Conservation (phyloP, 1,140 invertebrate genomes). For the Sipha flava region DNA sequence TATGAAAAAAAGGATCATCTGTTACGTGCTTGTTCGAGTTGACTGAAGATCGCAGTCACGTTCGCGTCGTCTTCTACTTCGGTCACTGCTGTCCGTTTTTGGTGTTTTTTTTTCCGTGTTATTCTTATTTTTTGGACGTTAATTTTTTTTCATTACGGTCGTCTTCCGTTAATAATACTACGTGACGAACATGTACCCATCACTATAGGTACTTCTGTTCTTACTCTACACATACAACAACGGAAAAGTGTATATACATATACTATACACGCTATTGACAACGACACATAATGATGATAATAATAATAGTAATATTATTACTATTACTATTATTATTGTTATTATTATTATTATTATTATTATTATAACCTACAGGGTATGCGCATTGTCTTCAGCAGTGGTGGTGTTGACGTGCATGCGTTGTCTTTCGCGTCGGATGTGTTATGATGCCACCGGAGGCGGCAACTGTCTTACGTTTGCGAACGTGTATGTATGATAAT, state of each 20-base stretch:
- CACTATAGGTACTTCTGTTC: not conserved
- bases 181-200: slow-evolving; percentile 3
- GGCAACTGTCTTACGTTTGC: too few relatives aligned
- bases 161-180: slow-evolving; percentile 1
- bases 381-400: not conserved
- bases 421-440: too few relatives aligned
- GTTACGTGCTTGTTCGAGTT: slow-evolving; percentile 25
- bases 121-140: not conserved
- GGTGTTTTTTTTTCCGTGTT: not conserved
- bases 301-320: too few relatives aligned
- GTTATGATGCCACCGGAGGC: too few relatives aligned
- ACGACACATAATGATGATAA: too few relatives aligned
- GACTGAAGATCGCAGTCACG: slow-evolving; percentile 12
- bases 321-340: too few relatives aligned
- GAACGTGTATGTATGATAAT: not conserved
- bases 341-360: too few relatives aligned
- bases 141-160: not conserved
- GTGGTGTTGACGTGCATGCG: too few relatives aligned
- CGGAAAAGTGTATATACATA: not conserved
- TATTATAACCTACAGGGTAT: not conserved
- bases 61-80: not conserved
- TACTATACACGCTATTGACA: not conserved
- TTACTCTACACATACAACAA: not conserved
- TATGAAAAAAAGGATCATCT: slow-evolving; percentile 15
- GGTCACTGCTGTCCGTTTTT: not conserved